A percentile compares a stretch with the other conserved stretches of the same genome.
Conservation (phyloP, 2,113 vertebrate species). For the Piprites chloris region DNA sequence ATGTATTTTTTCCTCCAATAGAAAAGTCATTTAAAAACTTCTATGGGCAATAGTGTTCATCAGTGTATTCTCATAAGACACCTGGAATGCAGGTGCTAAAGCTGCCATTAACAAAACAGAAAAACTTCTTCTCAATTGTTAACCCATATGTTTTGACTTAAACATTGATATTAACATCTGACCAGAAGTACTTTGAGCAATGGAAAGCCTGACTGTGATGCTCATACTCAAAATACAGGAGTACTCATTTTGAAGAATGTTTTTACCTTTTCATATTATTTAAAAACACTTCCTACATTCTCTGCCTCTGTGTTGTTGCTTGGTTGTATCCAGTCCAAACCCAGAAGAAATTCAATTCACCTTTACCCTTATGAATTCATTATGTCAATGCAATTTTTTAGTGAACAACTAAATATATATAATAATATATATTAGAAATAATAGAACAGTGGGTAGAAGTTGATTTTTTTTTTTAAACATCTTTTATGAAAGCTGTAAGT, state of each 20-base stretch:
- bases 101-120: not conserved
- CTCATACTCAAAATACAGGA: not conserved
- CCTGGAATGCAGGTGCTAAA: not conserved
- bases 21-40: not conserved
- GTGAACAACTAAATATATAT: not conserved
- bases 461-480: not conserved
- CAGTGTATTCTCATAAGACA: accelerated
- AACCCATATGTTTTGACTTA: not conserved
- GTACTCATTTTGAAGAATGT: not conserved
- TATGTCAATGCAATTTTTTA: not conserved
- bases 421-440: no score
- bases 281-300: not conserved
- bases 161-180: not conserved
- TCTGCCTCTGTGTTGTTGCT: not conserved
- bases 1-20: not conserved
- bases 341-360: not conserved
- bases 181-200: not conserved
- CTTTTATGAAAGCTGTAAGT: not conserved
- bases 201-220: not conserved
- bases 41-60: accelerated
- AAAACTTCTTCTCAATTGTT: not conserved
- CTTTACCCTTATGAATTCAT: not conserved
- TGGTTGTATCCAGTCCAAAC: not conserved
- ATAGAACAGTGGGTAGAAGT: not conserved
- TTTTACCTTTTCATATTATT: not conserved